phyloP scores from a whole-genome alignment of 2,113 vertebrate species.

The Actinemys pallida region DNA sequence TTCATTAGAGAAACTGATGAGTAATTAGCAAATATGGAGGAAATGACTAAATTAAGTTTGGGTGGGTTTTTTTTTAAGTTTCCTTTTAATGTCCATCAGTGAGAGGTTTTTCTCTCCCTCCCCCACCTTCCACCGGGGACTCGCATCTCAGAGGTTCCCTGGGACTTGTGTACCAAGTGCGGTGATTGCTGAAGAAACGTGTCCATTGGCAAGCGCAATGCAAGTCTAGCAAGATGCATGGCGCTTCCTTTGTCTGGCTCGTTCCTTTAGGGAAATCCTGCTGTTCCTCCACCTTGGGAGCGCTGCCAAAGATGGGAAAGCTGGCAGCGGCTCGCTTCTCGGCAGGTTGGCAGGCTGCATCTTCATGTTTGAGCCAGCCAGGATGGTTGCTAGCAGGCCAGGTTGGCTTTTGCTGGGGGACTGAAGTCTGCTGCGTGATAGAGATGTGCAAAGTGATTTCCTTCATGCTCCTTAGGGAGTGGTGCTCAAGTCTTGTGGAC shows the following conservation, averaged over 20 bases:
- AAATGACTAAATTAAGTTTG: neutral
- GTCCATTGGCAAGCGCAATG: neutral
- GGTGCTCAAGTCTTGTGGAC: neutral
- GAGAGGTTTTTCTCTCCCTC: accelerated
- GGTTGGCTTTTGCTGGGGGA: conserved; percentile 12
- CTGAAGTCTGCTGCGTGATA: neutral
- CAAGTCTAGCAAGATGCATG: accelerated
- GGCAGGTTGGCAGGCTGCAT: conserved; percentile 56
- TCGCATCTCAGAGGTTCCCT: neutral
- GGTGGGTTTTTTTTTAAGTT: neutral
- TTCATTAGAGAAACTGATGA: conserved; percentile 43
- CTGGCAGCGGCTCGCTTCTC: conserved; percentile 45
- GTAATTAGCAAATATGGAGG: conserved; percentile 40
- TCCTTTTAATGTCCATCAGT: accelerated
- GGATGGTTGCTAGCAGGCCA: neutral
- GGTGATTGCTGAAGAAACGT: neutral
- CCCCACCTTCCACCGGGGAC: accelerated
- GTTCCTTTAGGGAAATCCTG: conserved; percentile 60
- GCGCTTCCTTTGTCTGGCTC: conserved; percentile 40
- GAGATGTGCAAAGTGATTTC: conserved; percentile 51
- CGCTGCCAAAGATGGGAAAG: conserved; percentile 54
- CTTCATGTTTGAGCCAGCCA: conserved; percentile 19
- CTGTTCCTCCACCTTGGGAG: conserved; percentile 62
- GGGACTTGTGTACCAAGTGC: accelerated
- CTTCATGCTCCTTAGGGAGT: neutral